Conservation (phyloP, 2,113 vertebrate genomes). For the Nansenia antarctica region DNA sequence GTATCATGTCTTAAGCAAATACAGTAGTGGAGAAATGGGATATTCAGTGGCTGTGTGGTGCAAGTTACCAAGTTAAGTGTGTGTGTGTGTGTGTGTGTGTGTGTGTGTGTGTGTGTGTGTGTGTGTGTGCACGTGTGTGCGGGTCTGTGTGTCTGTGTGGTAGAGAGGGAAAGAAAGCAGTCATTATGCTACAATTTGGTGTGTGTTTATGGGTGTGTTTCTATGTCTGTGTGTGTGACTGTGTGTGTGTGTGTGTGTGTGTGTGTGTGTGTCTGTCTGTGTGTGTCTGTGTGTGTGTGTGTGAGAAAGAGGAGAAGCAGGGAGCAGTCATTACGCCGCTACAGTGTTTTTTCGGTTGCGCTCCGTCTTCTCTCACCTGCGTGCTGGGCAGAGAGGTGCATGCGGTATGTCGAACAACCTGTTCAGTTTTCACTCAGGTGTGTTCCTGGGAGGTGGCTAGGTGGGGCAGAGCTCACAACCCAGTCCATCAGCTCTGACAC, state of each 20-base stretch:
- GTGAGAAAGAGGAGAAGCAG: no score
- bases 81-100: neutral
- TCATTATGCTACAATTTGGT: neutral
- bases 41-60: neutral
- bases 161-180: no score
- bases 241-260: neutral
- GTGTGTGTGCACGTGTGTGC: neutral
- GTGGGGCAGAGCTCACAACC: neutral
- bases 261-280: neutral
- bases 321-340: no score
- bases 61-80: neutral
- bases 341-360: neutral
- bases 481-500: constrained; percentile 19
- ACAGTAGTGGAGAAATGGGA: neutral
- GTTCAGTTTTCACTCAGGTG: constrained; percentile 46
- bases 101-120: constrained; percentile 4
- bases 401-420: constrained; percentile 54
- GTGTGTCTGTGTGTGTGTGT: neutral
- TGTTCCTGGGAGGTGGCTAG: constrained; percentile 24
- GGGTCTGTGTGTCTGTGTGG: neutral
- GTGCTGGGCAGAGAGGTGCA: neutral
- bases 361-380: neutral
- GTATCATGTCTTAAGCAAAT: neutral
- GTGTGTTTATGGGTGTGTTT: neutral
- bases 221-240: no score